Evolutionary conservation across 1,140 invertebrate species (phyloP), one percentile per base, ranked within the genome.

Genomic region (Luehdorfia chinensis): DNA sequence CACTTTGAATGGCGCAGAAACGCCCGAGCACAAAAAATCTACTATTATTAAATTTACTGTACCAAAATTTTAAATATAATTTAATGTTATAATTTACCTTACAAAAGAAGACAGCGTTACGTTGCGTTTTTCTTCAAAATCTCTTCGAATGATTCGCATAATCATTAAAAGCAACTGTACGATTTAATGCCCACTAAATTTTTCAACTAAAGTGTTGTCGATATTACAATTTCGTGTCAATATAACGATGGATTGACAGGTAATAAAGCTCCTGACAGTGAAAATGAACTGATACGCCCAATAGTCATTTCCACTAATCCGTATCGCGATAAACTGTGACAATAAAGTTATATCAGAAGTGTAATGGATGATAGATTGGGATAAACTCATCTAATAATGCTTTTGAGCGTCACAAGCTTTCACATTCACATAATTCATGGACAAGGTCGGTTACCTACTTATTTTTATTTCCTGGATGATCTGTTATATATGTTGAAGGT

Each of bases 121-220:
- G 7, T 50, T 56, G 15, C 23, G 46, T 47, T 56, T 54, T 6
- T 36, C 43, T 12, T 41, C 32, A 12, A 23, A 43, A 11, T 43
- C 13, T 43, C 39, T 43, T 12, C 15, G 25, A 16, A 43, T 25
- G 25, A 43, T 43, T 30, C 28, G 39, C 39, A 43, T 43, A 30
- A 28, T 43, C 14, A 27, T 11, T 31, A 4, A 27, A 6, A 27
- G 9, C 23, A n/a, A 21, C 19, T 21, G 19, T 7, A 3, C 3
- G 7, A 36, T 47, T 56, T 51, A 44, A 31, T 47, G 44, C 23
- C 48, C 21, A 13, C 44, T n/a, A n/a, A n/a, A n/a, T n/a, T n/a
- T n/a, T n/a, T n/a, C n/a, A n/a, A n/a, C n/a, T n/a, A n/a, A n/a
- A n/a, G n/a, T n/a, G n/a, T n/a, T n/a, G n/a, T n/a, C n/a, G n/a